These are phyloP conservation scores for Rhabdomys dilectus DNA, from an alignment of 2,113 vertebrate species.

Conservation along the genomic window DNA sequence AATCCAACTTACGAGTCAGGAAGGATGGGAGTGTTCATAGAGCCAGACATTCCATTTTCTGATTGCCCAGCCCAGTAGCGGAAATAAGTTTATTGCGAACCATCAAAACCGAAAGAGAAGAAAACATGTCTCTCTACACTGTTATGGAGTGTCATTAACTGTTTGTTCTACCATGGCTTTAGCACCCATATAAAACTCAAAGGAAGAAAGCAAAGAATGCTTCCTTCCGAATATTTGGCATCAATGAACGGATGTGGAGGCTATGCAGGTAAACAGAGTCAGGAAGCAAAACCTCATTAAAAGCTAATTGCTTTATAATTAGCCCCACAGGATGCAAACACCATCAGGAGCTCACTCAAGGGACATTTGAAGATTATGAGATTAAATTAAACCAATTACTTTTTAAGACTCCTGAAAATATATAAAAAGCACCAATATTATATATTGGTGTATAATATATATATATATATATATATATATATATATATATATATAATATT, in stretches of 20 bases:
- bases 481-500: neutral
- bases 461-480: no score
- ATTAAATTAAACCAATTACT: constrained; percentile 76
- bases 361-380: constrained; percentile 74
- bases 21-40: constrained; percentile 62
- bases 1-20: constrained; percentile 31
- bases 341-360: constrained; percentile 62
- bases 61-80: constrained; percentile 46
- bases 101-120: constrained; percentile 33
- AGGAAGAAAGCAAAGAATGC: neutral
- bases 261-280: constrained; percentile 66
- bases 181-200: constrained; percentile 60
- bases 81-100: neutral
- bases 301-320: constrained; percentile 71
- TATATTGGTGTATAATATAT: neutral
- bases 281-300: constrained; percentile 71
- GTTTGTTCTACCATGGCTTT: constrained; percentile 45
- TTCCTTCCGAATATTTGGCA: constrained; percentile 50
- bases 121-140: neutral
- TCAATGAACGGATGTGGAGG: constrained; percentile 67
- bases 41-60: constrained; percentile 32
- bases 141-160: constrained; percentile 63
- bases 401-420: constrained; percentile 41
- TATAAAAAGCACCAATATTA: neutral
- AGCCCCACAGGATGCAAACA: constrained; percentile 70